phyloP scores from a whole-genome alignment of 2,113 vertebrate genomes.

The Asarcornis scutulata region DNA sequence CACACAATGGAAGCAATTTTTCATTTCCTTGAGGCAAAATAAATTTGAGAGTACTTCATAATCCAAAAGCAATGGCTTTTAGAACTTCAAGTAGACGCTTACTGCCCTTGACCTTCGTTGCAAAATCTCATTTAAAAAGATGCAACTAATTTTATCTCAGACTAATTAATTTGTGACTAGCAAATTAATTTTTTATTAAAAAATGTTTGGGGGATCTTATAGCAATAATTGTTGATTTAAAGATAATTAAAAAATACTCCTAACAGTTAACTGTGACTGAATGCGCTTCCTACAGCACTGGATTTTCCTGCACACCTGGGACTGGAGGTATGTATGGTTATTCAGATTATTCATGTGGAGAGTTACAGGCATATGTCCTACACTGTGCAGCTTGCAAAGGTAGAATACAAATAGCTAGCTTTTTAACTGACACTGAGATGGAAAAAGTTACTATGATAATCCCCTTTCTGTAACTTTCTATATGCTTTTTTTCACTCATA shows the following conservation, averaged over 20 bases:
- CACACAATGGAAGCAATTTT: conserved; percentile 35
- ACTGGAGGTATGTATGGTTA: not conserved
- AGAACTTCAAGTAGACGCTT: conserved; percentile 18
- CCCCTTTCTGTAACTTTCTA: not conserved
- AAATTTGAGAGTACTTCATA: not conserved
- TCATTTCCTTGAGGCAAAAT: conserved; percentile 30
- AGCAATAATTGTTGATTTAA: conserved; percentile 60
- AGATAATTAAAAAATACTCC: conserved; percentile 48
- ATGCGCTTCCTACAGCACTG: conserved; percentile 2
- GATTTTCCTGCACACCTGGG: conserved; percentile 44
- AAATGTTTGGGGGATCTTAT: conserved; percentile 34
- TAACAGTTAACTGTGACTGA: conserved; percentile 20
- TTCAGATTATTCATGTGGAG: not conserved
- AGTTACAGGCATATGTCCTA: not conserved
- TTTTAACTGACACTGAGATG: not conserved
- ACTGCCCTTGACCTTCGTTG: conserved; percentile 46
- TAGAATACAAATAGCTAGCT: not conserved
- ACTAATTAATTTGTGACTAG: conserved; percentile 53
- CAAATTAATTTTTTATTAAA: conserved; percentile 51
- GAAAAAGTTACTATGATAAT: not conserved
- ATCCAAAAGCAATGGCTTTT: conserved; percentile 28
- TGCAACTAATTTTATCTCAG: conserved; percentile 34
- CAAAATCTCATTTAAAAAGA: conserved; percentile 45
- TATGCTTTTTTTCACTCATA: not conserved
- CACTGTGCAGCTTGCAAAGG: not conserved